These are phyloP conservation scores for Poeciliopsis paucimaculata DNA, from an alignment of 2,797 vertebrate genomes.

Conservation along the genomic window DNA sequence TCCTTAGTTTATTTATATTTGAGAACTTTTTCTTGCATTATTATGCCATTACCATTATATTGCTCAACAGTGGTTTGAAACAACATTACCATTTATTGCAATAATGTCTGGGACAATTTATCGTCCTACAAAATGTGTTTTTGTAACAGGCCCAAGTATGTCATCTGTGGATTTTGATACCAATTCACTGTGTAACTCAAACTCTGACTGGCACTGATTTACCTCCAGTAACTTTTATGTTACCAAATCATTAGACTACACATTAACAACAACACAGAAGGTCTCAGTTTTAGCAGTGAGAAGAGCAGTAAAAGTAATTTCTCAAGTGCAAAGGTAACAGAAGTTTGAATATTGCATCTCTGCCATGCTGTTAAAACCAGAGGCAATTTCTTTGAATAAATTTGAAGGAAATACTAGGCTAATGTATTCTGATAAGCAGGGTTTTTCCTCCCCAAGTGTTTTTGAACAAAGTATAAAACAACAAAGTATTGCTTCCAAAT, in stretches of 20 bases:
- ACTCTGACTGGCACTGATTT: neutral
- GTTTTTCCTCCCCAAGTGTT: neutral
- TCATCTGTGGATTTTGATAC: neutral
- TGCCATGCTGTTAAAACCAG: neutral
- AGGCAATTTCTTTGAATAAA: neutral
- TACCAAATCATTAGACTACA: neutral
- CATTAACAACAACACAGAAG: neutral
- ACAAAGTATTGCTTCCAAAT: too few species aligned
- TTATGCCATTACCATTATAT: too few species aligned
- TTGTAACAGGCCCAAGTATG: neutral
- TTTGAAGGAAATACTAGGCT: neutral
- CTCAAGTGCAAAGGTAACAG: neutral
- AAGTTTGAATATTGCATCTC: neutral
- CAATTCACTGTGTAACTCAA: neutral
- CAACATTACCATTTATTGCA: too few species aligned
- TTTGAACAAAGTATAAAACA: neutral
- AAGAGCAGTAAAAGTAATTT: neutral
- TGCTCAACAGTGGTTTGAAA: too few species aligned
- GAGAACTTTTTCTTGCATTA: too few species aligned
- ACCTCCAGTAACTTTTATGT: neutral
- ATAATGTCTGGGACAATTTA: too few species aligned
- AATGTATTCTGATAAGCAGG: neutral
- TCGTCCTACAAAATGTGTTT: too few species aligned
- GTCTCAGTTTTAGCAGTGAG: neutral
- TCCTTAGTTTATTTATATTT: too few species aligned